phyloP scores from a whole-genome alignment of 1,140 invertebrate genomes.

The Campoletis sonorensis region DNA sequence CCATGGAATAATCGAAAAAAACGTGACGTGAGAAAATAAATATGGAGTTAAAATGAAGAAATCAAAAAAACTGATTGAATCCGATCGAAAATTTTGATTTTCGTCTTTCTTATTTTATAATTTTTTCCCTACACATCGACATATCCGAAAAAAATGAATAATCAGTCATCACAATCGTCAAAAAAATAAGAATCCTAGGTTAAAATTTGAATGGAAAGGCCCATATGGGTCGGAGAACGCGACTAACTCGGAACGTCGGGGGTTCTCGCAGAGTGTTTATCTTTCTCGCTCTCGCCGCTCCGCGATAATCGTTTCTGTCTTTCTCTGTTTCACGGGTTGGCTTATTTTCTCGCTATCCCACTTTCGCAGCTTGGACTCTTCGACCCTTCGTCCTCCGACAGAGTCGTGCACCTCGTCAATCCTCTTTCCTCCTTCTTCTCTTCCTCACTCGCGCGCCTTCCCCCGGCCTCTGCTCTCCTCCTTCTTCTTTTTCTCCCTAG shows the following conservation, averaged over 20 bases:
- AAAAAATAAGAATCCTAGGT: background rate
- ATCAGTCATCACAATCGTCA: too few species aligned
- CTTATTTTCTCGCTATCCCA: constrained; percentile 10
- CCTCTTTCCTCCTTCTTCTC: constrained; percentile 39
- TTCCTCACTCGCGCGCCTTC: constrained; percentile 12
- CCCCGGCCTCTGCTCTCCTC: constrained; percentile 34
- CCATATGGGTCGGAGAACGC: background rate
- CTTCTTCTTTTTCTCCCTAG: constrained; percentile 21
- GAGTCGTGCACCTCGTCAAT: constrained; percentile 39
- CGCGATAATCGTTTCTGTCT: constrained; percentile 9
- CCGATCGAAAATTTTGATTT: too few species aligned
- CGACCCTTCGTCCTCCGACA: constrained; percentile 45
- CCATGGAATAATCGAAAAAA: too few species aligned
- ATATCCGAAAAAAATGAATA: too few species aligned
- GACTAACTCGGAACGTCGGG: constrained; percentile 28
- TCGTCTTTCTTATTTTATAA: background rate
- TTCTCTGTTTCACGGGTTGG: background rate
- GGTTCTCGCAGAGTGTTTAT: background rate
- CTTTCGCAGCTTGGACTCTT: constrained; percentile 9
- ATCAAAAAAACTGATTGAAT: too few species aligned
- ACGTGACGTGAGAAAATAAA: too few species aligned
- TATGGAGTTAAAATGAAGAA: too few species aligned
- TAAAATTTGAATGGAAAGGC: background rate
- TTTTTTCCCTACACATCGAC: background rate
- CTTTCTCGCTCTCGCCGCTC: constrained; percentile 7